Conservation (phyloP, 1,140 invertebrate genomes). For the Zaprionus vittiger region DNA sequence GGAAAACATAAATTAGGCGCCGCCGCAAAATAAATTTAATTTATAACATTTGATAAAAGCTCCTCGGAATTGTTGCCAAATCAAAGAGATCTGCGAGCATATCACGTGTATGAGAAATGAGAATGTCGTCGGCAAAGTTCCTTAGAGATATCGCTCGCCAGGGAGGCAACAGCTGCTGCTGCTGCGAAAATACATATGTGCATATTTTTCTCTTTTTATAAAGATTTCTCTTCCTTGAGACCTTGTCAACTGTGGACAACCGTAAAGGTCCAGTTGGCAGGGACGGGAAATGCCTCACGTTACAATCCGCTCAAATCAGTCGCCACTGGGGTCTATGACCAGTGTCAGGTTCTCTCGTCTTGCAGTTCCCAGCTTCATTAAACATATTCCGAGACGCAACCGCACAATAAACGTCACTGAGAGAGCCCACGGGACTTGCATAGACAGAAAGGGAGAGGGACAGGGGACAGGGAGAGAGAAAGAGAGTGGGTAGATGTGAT, state of each 20-base stretch:
- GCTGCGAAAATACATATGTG: conserved; percentile 3
- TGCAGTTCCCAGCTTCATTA: conserved; percentile 56
- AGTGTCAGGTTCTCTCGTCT: conserved; percentile 20
- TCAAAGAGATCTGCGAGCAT: conserved; percentile 40
- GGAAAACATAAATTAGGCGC: conserved; percentile 76
- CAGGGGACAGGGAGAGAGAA: background rate
- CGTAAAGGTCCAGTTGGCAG: background rate
- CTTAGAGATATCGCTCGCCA: conserved; percentile 18
- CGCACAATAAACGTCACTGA: conserved; percentile 77
- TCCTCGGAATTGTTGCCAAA: conserved; percentile 39
- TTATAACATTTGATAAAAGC: conserved; percentile 73
- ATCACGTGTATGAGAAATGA: conserved; percentile 7
- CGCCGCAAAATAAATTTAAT: conserved; percentile 70
- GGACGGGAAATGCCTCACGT: background rate
- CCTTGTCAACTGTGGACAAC: too few species aligned
- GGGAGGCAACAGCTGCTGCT: conserved; percentile 34
- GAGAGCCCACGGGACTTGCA: conserved; percentile 60
- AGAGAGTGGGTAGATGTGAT: conserved; percentile 58
- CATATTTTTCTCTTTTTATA: conserved; percentile 14
- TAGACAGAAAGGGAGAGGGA: background rate
- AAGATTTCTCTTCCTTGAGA: background rate
- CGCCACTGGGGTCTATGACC: background rate
- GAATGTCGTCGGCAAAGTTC: conserved; percentile 2
- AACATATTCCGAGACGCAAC: conserved; percentile 62
- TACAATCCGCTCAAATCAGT: background rate